Percentiles rank a stretch among this genome's conserved stretches.
These are phyloP conservation scores for Polypterus senegalus DNA, from an alignment of 2,113 vertebrate species.

Conservation along the genomic window DNA sequence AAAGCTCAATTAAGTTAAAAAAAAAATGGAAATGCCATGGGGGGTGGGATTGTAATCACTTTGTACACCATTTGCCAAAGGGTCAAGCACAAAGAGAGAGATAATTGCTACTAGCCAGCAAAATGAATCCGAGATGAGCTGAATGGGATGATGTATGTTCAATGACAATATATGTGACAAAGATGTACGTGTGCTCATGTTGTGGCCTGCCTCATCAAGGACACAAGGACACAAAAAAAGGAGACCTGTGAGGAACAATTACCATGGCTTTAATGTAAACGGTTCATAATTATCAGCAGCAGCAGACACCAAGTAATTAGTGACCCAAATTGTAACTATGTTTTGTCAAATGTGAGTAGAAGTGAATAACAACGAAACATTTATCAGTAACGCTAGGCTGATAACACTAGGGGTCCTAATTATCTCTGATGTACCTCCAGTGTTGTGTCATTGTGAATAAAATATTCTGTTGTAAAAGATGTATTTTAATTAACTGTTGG, in stretches of 20 bases:
- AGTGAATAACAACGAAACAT: no score
- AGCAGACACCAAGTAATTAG: constrained; percentile 64
- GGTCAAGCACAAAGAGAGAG: constrained; percentile 40
- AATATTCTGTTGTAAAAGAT: no score
- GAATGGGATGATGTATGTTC: constrained; percentile 57
- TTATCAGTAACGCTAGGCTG: no score
- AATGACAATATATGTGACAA: constrained; percentile 51
- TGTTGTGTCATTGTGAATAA: no score
- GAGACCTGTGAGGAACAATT: constrained; percentile 57
- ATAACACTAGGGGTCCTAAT: no score
- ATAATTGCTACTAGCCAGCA: constrained; percentile 50
- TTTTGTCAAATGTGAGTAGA: constrained; percentile 27
- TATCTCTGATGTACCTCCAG: no score
- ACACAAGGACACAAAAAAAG: constrained; percentile 39
- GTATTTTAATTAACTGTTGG: no score
- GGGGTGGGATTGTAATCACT: constrained; percentile 15
- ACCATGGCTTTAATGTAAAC: constrained; percentile 40
- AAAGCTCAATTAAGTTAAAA: constrained; percentile 39
- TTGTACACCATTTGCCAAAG: constrained; percentile 41
- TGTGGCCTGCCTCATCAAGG: constrained; percentile 42
- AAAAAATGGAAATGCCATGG: constrained; percentile 17
- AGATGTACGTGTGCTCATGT: constrained; percentile 45
- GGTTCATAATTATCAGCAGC: constrained; percentile 61
- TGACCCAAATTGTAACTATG: constrained; percentile 54
- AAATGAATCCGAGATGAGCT: constrained; percentile 44